Base-by-base conservation (phyloP, 2,113 vertebrate genomes). In the Platichthys flesus region DNA sequence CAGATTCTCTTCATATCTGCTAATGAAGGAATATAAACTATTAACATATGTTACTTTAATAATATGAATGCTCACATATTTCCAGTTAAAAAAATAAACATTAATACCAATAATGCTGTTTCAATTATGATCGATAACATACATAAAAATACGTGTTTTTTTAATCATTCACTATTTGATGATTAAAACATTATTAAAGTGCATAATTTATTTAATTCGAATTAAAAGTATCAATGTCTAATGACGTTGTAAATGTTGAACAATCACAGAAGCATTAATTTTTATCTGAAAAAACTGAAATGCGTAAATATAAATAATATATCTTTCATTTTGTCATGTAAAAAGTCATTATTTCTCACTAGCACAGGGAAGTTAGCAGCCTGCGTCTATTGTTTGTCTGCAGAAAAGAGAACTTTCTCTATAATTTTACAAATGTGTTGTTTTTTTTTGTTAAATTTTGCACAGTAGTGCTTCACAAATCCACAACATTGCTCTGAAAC, bases 221-320 rank as follows among this genome's bases (percentile, higher is more conserved):
- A 79, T 73, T 69, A 73, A 56, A 47, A 47, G 59, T 72, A 18
- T n/a, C 23, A 28, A 20, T 3, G 21, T 65, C 37, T 21, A 16
- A 2, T 23, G 40, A 63, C 8, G 52, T 60, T 58, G 21, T 18
- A 35, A 0, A 45, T 23, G 61, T 24, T 24, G 23, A 40, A 12
- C 18, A 63, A 40, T 54, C 16, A 37, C 26, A n/a, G 26, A 9
- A 40, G 9, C 37, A 40, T 10, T n/a, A n/a, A 35, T 3, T 35
- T 8, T 35, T 35, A 8, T 35, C 31, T 37, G 9, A 45, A 16
- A 47, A 47, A 15, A 15, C 15, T 16, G 3, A 15, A 18, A 47
- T 60, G 18, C 54, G 60, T 69, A 20, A 56, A 47, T 67, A 37
- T 54, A 61, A 55, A 77, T 70, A 42, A 47, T 47, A 47, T 20